Conservation (phyloP, 2,888 invertebrate species). For the Neoitamus cyanurus region DNA sequence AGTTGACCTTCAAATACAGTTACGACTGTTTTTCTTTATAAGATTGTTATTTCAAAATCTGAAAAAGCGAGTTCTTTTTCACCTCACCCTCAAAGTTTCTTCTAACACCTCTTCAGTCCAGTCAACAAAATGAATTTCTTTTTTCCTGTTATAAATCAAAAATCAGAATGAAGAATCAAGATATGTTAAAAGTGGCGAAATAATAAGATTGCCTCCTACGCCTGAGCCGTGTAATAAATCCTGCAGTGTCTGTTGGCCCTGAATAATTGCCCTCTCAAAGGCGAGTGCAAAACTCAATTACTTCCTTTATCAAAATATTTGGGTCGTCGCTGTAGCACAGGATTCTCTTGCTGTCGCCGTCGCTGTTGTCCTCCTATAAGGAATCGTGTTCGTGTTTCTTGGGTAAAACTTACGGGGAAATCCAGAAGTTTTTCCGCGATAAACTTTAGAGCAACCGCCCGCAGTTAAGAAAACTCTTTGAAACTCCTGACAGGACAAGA, state of each 20-base stretch:
- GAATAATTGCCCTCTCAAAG: neutral
- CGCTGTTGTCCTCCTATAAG: neutral
- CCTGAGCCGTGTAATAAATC: neutral
- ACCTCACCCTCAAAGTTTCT: too few relatives aligned
- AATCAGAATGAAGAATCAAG: too few relatives aligned
- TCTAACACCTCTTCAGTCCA: too few relatives aligned
- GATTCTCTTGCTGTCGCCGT: too few relatives aligned
- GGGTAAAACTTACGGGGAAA: neutral
- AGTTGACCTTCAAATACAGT: too few relatives aligned
- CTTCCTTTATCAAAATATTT: neutral
- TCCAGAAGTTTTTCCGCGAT: constrained; percentile 23
- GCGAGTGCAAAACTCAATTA: neutral
- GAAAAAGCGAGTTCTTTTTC: too few relatives aligned
- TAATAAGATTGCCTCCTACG: neutral
- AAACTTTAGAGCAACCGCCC: neutral
- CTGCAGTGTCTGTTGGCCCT: neutral
- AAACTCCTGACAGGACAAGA: constrained; percentile 18
- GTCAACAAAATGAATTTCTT: too few relatives aligned
- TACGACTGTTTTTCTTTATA: too few relatives aligned
- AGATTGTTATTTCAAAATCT: too few relatives aligned
- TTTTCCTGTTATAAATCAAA: too few relatives aligned
- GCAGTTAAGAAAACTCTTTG: constrained; percentile 24
- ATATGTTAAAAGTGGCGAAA: neutral
- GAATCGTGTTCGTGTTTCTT: neutral
- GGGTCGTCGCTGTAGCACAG: too few relatives aligned